Evolutionary conservation across 2,888 invertebrate species (phyloP).

Genomic region (Aspidiotus destructor): DNA sequence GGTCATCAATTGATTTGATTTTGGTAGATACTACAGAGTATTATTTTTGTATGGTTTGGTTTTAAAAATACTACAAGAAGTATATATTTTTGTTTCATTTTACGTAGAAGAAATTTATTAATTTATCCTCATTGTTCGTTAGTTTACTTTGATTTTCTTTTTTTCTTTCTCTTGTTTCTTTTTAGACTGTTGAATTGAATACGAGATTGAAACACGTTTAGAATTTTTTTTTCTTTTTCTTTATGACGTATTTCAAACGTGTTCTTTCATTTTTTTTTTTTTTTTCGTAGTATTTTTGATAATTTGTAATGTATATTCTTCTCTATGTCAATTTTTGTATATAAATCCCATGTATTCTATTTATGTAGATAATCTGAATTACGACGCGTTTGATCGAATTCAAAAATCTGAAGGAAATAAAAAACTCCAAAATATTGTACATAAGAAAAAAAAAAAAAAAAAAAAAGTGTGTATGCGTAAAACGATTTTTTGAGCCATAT

Average conservation of each 20-base stretch:
- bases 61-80: too few species aligned
- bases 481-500: neutral
- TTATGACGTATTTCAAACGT: too few species aligned
- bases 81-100: neutral
- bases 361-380: neutral
- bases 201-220: too few species aligned
- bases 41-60: too few species aligned
- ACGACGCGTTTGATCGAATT: too few species aligned
- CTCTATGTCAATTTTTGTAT: neutral
- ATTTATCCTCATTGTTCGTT: too few species aligned
- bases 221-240: too few species aligned
- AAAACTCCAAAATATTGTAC: conserved; percentile 9
- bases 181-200: neutral
- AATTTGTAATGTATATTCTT: neutral
- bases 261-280: neutral
- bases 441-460: neutral
- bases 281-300: neutral
- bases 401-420: neutral
- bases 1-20: too few species aligned
- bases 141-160: neutral
- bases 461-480: conserved; percentile 22
- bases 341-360: neutral
- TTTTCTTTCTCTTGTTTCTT: conserved; percentile 1
- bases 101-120: neutral
- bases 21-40: too few species aligned